These are phyloP conservation scores for Orthonevra nobilis DNA, from an alignment of 2,888 invertebrate genomes.

Conservation along the genomic window DNA sequence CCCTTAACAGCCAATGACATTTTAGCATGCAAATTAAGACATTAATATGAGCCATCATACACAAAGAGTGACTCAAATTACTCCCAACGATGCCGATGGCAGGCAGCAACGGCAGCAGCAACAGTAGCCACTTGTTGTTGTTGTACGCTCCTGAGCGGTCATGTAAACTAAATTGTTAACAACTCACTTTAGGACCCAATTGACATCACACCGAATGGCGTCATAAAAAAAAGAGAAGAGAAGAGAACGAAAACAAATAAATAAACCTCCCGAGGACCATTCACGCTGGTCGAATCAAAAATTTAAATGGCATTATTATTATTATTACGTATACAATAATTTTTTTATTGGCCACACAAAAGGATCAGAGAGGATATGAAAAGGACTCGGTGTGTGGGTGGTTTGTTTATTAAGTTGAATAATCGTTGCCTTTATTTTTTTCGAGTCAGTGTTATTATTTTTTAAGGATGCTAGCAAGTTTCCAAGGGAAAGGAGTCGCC, in stretches of 20 bases:
- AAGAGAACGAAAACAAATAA: not conserved
- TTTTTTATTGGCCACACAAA: constrained; percentile 48
- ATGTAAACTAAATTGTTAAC: constrained; percentile 68
- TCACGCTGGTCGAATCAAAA: constrained; percentile 53
- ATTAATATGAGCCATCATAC: constrained; percentile 54
- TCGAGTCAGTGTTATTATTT: constrained; percentile 65
- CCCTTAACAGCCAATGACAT: constrained; percentile 17
- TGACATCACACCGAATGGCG: constrained; percentile 56
- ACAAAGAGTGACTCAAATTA: not conserved
- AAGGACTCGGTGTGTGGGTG: not conserved
- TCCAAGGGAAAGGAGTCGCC: constrained; percentile 41
- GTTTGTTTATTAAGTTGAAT: constrained; percentile 62
- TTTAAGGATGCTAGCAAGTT: constrained; percentile 50
- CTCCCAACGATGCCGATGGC: not conserved
- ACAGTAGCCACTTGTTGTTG: constrained; percentile 52
- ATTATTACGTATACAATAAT: constrained; percentile 43
- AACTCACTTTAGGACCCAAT: constrained; percentile 63
- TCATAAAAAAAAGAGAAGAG: constrained; percentile 38
- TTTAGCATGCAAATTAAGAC: constrained; percentile 67
- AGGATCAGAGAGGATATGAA: not conserved
- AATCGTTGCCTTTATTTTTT: constrained; percentile 50
- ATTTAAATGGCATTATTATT: constrained; percentile 61
- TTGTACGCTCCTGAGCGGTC: not conserved
- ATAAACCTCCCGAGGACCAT: constrained; percentile 29
- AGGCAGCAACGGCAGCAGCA: not conserved